phyloP scores from a whole-genome alignment of 2,888 invertebrate species.

The Oxyteleia sp. region DNA sequence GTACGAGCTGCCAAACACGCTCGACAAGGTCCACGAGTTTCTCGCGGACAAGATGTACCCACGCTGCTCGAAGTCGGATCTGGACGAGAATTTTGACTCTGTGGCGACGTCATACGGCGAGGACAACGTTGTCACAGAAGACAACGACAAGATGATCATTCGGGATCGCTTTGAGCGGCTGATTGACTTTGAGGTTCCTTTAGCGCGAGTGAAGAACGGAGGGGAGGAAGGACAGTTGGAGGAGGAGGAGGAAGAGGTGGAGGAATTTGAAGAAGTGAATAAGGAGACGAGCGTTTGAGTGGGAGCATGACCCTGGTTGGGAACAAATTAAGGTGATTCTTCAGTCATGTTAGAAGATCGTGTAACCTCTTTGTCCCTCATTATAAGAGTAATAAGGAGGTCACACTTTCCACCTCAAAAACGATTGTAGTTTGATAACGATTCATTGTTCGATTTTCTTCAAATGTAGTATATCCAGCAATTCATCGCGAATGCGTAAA shows the following conservation, averaged over 20 bases:
- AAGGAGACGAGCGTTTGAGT: slow-evolving; percentile 86
- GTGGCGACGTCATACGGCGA: slow-evolving; percentile 32
- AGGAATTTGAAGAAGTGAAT: slow-evolving; percentile 78
- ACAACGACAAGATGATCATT: slow-evolving; percentile 16
- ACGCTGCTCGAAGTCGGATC: slow-evolving; percentile 31
- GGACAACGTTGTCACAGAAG: background rate
- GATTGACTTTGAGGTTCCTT: slow-evolving; percentile 56
- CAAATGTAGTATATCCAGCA: no score
- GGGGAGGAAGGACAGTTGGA: slow-evolving; percentile 19
- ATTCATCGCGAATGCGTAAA: no score
- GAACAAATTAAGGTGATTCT: no score
- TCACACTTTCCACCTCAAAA: no score
- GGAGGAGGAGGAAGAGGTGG: slow-evolving; percentile 72
- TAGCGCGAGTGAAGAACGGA: slow-evolving; percentile 20
- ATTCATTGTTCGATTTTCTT: no score
- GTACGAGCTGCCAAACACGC: slow-evolving; percentile 75
- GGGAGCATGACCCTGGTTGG: no score
- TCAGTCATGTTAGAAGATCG: no score
- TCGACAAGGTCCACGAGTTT: slow-evolving; percentile 56
- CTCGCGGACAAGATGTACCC: slow-evolving; percentile 54
- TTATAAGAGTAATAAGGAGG: no score
- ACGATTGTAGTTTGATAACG: no score
- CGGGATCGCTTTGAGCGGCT: slow-evolving; percentile 36
- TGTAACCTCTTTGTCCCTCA: no score
- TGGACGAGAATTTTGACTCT: slow-evolving; percentile 35